These are phyloP conservation scores for Xerus rutilus DNA, from an alignment of 2,797 vertebrate species.

Conservation along the genomic window DNA sequence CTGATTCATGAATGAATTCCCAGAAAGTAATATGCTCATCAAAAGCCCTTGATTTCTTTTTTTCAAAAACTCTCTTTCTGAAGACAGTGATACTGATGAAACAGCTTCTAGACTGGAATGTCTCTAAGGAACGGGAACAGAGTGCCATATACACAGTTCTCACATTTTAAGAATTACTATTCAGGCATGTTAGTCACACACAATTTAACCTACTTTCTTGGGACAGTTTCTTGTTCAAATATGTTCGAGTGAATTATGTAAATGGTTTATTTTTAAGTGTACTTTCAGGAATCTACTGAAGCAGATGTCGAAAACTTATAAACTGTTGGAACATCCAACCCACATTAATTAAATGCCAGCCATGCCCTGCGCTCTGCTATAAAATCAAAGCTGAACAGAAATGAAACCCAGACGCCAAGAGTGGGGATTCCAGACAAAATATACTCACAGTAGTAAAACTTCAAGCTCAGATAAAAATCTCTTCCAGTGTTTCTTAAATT, in stretches of 20 bases:
- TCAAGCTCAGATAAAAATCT: slow-evolving; percentile 89
- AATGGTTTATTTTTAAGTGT: slow-evolving; percentile 66
- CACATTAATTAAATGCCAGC: slow-evolving; percentile 61
- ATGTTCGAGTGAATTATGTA: slow-evolving; percentile 54
- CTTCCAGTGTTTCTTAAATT: slow-evolving; percentile 88
- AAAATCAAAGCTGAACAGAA: slow-evolving; percentile 60
- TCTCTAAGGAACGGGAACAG: slow-evolving; percentile 47
- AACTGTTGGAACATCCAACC: slow-evolving; percentile 18
- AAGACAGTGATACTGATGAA: slow-evolving; percentile 41
- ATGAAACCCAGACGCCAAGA: slow-evolving; percentile 76
- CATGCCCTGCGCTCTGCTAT: not conserved
- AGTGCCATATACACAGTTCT: not conserved
- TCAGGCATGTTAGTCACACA: slow-evolving; percentile 48
- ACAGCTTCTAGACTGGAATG: slow-evolving; percentile 1
- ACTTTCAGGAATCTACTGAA: slow-evolving; percentile 38
- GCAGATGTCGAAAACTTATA: slow-evolving; percentile 59
- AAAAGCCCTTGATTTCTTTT: slow-evolving; percentile 69
- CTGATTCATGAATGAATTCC: slow-evolving; percentile 50
- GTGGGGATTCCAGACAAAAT: slow-evolving; percentile 75
- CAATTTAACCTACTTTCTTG: slow-evolving; percentile 61
- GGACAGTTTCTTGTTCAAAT: slow-evolving; percentile 65
- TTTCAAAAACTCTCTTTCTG: slow-evolving; percentile 63
- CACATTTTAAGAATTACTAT: slow-evolving; percentile 39
- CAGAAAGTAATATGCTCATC: slow-evolving; percentile 52
- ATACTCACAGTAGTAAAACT: slow-evolving; percentile 89